Evolutionary conservation across 2,888 invertebrate species (phyloP).

Genomic region (Lacanobia oleracea): DNA sequence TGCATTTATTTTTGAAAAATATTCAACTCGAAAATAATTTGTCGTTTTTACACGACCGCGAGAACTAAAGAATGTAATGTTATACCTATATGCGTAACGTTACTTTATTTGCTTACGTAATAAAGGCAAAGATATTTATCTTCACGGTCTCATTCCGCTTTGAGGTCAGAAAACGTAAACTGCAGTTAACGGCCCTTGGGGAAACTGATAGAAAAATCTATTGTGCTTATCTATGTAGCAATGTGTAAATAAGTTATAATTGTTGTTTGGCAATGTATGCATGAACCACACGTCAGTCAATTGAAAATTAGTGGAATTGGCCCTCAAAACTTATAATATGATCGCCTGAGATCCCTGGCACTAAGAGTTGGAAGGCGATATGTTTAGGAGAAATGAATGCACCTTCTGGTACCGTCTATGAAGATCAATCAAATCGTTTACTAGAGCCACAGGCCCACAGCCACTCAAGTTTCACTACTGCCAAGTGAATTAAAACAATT

Average conservation of each 20-base stretch:
- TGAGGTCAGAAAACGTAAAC: conserved; percentile 43
- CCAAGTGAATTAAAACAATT: conserved; percentile 30
- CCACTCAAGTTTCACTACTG: conserved; percentile 19
- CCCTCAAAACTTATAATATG: not conserved
- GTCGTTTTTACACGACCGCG: not conserved
- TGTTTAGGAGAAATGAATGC: not conserved
- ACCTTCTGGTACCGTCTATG: not conserved
- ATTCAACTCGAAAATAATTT: not conserved
- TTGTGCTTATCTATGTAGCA: conserved; percentile 23
- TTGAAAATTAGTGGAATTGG: no score
- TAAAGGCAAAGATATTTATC: conserved; percentile 45
- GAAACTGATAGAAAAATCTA: conserved; percentile 21
- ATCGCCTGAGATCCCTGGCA: not conserved
- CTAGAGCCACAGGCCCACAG: not conserved
- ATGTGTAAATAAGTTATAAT: conserved; percentile 8
- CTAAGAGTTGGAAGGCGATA: not conserved
- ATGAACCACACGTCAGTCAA: not conserved
- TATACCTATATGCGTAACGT: conserved; percentile 10
- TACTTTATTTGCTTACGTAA: conserved; percentile 40
- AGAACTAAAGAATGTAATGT: conserved; percentile 4
- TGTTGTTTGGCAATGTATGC: conserved; percentile 7
- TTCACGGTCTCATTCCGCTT: conserved; percentile 55
- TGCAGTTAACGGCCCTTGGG: conserved; percentile 37
- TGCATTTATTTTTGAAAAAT: not conserved
- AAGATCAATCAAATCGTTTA: not conserved